Percentiles rank a stretch among this genome's conserved stretches.
Evolutionary conservation across 35 echinoderm and acorn worm genomes (phyloP).

Genomic region (Diadema setosum): DNA sequence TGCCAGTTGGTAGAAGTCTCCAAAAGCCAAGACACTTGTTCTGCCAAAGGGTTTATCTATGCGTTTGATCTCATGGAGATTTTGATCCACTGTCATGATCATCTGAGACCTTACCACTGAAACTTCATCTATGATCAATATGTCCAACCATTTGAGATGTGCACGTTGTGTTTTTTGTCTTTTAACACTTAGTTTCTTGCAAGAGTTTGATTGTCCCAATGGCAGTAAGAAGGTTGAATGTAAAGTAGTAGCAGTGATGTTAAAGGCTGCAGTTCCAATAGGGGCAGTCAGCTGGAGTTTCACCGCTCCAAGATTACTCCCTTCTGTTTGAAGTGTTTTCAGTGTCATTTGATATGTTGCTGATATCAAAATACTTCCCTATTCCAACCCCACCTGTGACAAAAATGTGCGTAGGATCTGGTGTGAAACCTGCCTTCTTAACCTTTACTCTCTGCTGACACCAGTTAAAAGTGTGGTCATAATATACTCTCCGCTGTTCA

Average conservation of each 20-base stretch:
- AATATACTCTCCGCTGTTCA: not conserved
- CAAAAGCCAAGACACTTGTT: slow-evolving; percentile 43
- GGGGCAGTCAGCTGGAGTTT: slow-evolving; percentile 51
- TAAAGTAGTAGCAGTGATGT: slow-evolving; percentile 38
- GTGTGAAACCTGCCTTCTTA: too few relatives aligned
- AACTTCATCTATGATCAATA: slow-evolving; percentile 71
- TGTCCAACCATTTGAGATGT: slow-evolving; percentile 20
- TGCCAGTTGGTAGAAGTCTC: slow-evolving; percentile 51
- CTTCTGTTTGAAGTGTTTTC: too few relatives aligned
- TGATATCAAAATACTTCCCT: too few relatives aligned
- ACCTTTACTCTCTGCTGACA: too few relatives aligned
- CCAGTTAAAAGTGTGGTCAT: not conserved
- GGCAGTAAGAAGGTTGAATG: slow-evolving; percentile 4
- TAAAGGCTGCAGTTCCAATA: slow-evolving; percentile 67
- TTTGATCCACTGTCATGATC: slow-evolving; percentile 22
- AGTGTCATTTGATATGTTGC: too few relatives aligned
- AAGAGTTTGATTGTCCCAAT: not conserved
- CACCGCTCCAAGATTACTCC: not conserved
- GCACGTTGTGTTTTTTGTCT: slow-evolving; percentile 24
- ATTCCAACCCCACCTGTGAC: too few relatives aligned
- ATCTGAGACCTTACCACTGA: slow-evolving; percentile 52
- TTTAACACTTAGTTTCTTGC: slow-evolving; percentile 44
- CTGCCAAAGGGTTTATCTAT: slow-evolving; percentile 29
- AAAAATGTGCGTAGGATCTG: too few relatives aligned
- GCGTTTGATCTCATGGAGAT: slow-evolving; percentile 36